A percentile compares a stretch with the other conserved stretches of the same genome.
These are phyloP conservation scores for Eristalis tenax DNA, from an alignment of 2,888 invertebrate species.

Conservation along the genomic window DNA sequence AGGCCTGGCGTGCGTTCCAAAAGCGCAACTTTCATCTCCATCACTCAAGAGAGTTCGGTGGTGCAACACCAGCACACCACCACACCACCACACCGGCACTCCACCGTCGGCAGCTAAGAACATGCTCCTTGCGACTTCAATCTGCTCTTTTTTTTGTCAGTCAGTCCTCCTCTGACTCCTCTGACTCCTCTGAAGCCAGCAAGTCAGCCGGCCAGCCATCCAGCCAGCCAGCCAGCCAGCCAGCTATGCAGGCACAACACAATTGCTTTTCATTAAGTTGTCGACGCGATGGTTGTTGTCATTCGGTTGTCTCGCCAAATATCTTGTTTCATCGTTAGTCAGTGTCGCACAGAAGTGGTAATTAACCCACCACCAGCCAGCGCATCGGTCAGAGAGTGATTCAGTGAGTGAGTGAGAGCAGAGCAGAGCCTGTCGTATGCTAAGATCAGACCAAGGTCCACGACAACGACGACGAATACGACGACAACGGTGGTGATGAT, in stretches of 20 bases:
- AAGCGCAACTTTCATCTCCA: constrained; percentile 57
- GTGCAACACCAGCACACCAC: background rate
- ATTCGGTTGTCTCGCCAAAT: constrained; percentile 56
- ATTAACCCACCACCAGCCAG: constrained; percentile 58
- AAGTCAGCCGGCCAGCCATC: background rate
- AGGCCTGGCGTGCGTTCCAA: constrained; percentile 35
- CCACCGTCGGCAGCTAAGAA: constrained; percentile 1
- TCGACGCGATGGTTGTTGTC: constrained; percentile 44
- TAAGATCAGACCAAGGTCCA: background rate
- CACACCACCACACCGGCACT: background rate
- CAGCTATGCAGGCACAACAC: constrained; percentile 8
- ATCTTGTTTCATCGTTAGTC: constrained; percentile 67
- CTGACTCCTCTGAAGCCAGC: background rate
- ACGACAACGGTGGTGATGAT: background rate
- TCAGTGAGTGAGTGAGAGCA: background rate
- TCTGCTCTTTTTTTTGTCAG: background rate
- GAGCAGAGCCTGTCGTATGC: background rate
- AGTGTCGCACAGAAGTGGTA: constrained; percentile 70
- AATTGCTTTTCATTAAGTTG: constrained; percentile 71
- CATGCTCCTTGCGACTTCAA: constrained; percentile 35
- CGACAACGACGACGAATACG: background rate
- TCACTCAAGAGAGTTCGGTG: constrained; percentile 34
- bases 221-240: background rate
- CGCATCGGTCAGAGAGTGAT: background rate
- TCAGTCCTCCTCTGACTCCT: background rate